Evolutionary conservation across 2,888 invertebrate species (phyloP), one percentile per base, ranked within the genome.

Genomic region (Pteria penguin): DNA sequence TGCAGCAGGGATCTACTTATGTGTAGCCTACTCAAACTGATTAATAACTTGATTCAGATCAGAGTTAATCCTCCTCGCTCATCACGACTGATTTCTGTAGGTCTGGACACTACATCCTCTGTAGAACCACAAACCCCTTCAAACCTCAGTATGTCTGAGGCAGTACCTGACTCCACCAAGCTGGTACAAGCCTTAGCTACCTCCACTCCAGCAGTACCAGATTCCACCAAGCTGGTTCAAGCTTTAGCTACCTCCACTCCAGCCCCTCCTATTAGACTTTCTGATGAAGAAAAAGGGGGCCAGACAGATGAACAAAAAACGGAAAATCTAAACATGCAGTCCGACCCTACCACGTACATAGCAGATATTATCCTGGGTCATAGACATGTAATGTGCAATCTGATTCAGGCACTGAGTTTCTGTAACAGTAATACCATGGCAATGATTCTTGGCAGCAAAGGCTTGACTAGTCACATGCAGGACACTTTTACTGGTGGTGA

Each of bases 381-480:
- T 68, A 82, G 82, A 52, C 95, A 96, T 0, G 96, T 96, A 24
- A 96, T 97, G 95, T 95, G 96, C 90, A 94, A 96, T 81, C 94
- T 97, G 87, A 94, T 97, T 90, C 95, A 95, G 81, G 95, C 96
- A 0, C 93, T 97, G 58, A 95, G 96, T 14, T 94, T 95, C 83
- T 96, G 96, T 91, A 94, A 94, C 78, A 94, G 95, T 72, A 95
- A 94, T 33, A 95, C 95, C 0, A 93, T 95, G 85, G 95, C 95
- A 4, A 94, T 95, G 94, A 93, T 95, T 78, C 93, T 94, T 22
- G 94, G 94, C 0, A 93, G 94, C 63, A 87, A 89, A 57, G 87
- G 89, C 29, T 83, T 87, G 66, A 86, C 88, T 62, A 85, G 84
- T 63, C 85, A 87, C 54, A 88, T 90, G 70, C 87, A 88, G 76